These are phyloP conservation scores for Penaeus japonicus DNA, from an alignment of 1,140 invertebrate genomes.

Conservation along the genomic window DNA sequence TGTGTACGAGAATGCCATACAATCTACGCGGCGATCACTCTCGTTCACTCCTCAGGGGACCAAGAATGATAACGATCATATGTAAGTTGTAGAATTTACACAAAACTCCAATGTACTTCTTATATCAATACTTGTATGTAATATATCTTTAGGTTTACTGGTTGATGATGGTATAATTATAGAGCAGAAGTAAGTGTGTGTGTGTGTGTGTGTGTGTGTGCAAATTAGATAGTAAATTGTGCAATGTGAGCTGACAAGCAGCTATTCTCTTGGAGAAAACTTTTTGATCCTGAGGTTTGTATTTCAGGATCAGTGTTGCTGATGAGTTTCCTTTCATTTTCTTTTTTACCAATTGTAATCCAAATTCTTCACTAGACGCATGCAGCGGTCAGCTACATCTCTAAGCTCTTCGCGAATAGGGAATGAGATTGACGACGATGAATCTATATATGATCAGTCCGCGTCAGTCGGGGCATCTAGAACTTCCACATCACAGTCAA, in stretches of 20 bases:
- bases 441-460: background rate
- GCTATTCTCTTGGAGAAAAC: too few relatives aligned
- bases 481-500: conserved; percentile 21
- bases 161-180: too few relatives aligned
- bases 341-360: too few relatives aligned
- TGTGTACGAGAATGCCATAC: conserved; percentile 4
- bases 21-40: background rate
- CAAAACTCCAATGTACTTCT: too few relatives aligned
- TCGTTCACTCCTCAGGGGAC: conserved; percentile 20
- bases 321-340: too few relatives aligned
- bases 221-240: background rate
- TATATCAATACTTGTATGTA: too few relatives aligned
- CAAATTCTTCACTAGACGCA: background rate
- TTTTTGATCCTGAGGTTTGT: too few relatives aligned
- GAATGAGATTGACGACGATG: background rate
- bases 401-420: conserved; percentile 3
- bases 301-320: too few relatives aligned
- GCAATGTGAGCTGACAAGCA: too few relatives aligned
- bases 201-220: too few relatives aligned
- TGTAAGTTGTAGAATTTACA: background rate
- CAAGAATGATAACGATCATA: conserved; percentile 29
- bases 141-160: too few relatives aligned
- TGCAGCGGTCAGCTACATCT: conserved; percentile 16
- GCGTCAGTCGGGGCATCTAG: conserved; percentile 10
- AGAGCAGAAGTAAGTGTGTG: too few relatives aligned